Evolutionary conservation across 2,113 vertebrate species (phyloP), one percentile per base, ranked within the genome.

Genomic region (Hassar affinis): DNA sequence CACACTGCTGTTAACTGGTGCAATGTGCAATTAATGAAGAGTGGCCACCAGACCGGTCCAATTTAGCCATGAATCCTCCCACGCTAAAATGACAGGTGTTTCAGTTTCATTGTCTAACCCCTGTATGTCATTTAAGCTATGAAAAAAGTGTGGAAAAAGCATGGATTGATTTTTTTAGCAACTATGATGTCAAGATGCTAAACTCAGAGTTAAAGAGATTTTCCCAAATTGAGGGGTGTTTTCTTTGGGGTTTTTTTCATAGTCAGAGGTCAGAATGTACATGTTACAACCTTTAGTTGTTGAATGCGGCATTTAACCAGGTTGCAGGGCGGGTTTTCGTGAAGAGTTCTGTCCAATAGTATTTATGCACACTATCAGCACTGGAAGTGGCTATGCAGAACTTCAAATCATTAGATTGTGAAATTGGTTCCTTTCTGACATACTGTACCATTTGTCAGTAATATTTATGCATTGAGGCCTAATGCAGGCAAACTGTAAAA

Each of bases 361-460:
- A 71, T 45, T n/a, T n/a, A 71, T 71, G 33, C 38, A 71, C 22
- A n/a, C 38, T 42, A 42, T 69, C 20, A 69, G 2, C 3, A 35
- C 9, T 45, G n/a, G 66, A 69, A 45, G 35, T 42, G 9, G 10
- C 10, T 71, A 25, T 25, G 22, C 22, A 45, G 22, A 25, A 25
- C 9, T 11, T 69, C 35, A 11, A 69, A 71, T 45, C 38, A 47
- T 71, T 47, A 47, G 22, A 71, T 71, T 47, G 68, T 47, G 11
- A 71, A 71, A 71, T 71, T 14, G 68, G 20, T 45, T 71, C 38
- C 68, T 71, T 45, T 47, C 38, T 71, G 68, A 71, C 68, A 71
- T 45, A 47, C 11, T 71, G 68, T 47, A 71, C 68, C 42, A 2
- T 71, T 71, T 71, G 45, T 47, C 11, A n/a, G 42, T 71, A 6